Base-by-base conservation (phyloP, 2,888 invertebrate species). In the Epinotia ramella region DNA sequence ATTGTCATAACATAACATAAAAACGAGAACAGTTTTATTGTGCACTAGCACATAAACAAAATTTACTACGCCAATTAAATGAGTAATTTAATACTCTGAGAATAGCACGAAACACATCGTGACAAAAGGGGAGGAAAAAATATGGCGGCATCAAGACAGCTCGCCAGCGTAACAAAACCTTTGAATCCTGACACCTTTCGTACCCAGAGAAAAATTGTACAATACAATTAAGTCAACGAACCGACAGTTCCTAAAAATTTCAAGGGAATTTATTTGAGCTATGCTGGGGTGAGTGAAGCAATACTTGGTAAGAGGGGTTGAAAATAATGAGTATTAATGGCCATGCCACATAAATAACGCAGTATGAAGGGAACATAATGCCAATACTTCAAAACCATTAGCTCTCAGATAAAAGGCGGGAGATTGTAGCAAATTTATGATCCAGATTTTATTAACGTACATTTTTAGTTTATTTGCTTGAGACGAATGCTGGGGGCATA, bases 351-450 rank as follows among this genome's bases (percentile, higher is more conserved):
- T 88, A 90, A 89, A 88, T 88, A 88, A 84, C 84, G 81, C 80
- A 77, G 79, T 80, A 86, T 84, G 85, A 85, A 84, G 84, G 84
- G 79, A 81, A 83, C 80, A 84, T 84, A 89, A 88, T 86, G 85
- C 84, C 84, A 86, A 89, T 89, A 88, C 88, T 89, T 89, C 86
- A 90, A 85, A 89, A 86, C 88, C 91, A 90, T 90, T 90, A 90
- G 86, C 83, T 74, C 64, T 60, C 64, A 67, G 24, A 65, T 60
- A 53, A 33, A 57, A 53, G 75, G 75, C 75, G 75, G 68, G 73
- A 68, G 76, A 64, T 60, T 73, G 72, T 24, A 59, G 59, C 60
- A 53, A 75, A 75, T 75, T 75, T 75, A 75, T 75, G 70, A 53
- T 44, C 70, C 70, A 66, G 64, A 71, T 71, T 71, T 75, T 75